These are phyloP conservation scores for Dermatemys mawii DNA, from an alignment of 2,113 vertebrate species.

Conservation along the genomic window DNA sequence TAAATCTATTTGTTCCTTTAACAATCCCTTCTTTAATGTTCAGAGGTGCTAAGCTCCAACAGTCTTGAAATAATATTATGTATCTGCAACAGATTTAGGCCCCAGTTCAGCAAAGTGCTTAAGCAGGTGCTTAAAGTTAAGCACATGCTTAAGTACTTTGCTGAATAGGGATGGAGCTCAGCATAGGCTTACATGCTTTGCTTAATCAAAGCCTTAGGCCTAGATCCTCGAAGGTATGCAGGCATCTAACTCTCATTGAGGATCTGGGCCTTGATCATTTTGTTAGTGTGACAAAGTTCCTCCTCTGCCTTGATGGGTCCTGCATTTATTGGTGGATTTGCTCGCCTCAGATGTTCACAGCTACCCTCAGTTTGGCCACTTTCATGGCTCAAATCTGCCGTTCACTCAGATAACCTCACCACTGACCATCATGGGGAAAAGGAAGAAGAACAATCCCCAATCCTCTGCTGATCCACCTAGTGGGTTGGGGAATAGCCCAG, in stretches of 20 bases:
- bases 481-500: too few species aligned
- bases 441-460: too few species aligned
- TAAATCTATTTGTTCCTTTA: not conserved
- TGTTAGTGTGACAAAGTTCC: too few species aligned
- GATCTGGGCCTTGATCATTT: not conserved
- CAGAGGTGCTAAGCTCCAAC: not conserved
- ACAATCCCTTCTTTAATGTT: not conserved
- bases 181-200: fast-evolving
- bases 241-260: not conserved
- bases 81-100: not conserved
- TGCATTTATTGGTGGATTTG: too few species aligned
- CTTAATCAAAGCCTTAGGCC: not conserved
- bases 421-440: too few species aligned
- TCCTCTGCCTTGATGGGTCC: too few species aligned
- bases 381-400: too few species aligned
- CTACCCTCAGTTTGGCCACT: too few species aligned
- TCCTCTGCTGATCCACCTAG: too few species aligned
- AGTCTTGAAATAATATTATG: not conserved
- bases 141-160: fast-evolving
- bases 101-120: not conserved
- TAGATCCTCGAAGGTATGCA: not conserved
- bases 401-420: too few species aligned
- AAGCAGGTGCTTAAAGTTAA: not conserved
- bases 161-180: not conserved
- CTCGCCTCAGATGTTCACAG: too few species aligned